Base-by-base conservation (phyloP, 2,888 invertebrate species). In the Zonitis immaculata region DNA sequence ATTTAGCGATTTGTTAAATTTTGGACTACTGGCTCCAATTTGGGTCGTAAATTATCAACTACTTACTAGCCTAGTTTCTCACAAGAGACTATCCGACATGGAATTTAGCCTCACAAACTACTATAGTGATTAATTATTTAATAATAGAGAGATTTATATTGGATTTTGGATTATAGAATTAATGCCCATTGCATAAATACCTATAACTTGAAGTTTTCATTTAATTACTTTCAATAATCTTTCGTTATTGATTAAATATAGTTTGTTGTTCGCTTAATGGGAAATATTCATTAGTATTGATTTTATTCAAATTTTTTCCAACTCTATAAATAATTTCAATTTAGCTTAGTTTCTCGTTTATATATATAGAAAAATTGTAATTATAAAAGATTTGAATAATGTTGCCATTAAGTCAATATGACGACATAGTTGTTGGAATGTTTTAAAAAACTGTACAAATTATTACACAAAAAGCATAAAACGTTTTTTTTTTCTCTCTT, bases 131-230 rank as follows among this genome's bases (percentile, higher is more conserved):
- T 57, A 57, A 57, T 57, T 54, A 57, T 39, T 11, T 11, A 20
- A 16, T 4, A 6, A 35, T 57, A 47, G 46, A 54, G 54, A 61
- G 49, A 50, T 51, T 52, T 54, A 56, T 57, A 55, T 59, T 59
- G 58, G 54, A 49, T 58, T 56, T 57, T 53, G 60, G 61, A 63
- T 63, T 63, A 61, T 5, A 11, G 18, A 11, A 39, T n/a, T 39
- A 39, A 39, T 20, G 39, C n/a, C 39, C 11, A 20, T 20, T 20
- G 11, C 20, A 39, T 39, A 20, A 18, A 35, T 16, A 18, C 9
- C 14, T 32, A 18, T 35, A 16, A 18, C 6, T n/a, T n/a, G n/a
- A n/a, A n/a, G n/a, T n/a, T n/a, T n/a, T n/a, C n/a, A n/a, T n/a
- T n/a, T n/a, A n/a, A n/a, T n/a, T n/a, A n/a, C n/a, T n/a, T n/a